phyloP scores from a whole-genome alignment of 1,140 invertebrate genomes.

The Drosophila saltans region DNA sequence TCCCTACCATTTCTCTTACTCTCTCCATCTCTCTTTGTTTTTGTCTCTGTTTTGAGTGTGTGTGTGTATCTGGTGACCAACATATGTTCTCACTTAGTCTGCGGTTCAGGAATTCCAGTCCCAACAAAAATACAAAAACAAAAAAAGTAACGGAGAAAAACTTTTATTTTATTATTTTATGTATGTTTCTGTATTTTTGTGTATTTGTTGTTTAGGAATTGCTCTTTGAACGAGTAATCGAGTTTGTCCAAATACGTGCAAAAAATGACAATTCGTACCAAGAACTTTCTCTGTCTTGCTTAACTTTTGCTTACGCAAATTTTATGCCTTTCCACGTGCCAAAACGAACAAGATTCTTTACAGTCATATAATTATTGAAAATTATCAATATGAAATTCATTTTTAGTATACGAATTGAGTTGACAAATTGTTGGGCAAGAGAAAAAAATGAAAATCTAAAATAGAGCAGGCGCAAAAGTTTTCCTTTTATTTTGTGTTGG shows the following conservation, averaged over 20 bases:
- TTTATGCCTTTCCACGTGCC: neutral
- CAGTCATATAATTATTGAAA: neutral
- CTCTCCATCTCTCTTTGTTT: neutral
- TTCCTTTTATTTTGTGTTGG: neutral
- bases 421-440: neutral
- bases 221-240: constrained; percentile 48
- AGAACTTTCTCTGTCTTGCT: constrained; percentile 25
- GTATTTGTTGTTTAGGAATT: constrained; percentile 26
- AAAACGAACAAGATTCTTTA: neutral
- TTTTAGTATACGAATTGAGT: neutral
- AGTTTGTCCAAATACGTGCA: constrained; percentile 52
- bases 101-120: constrained; percentile 31
- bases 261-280: constrained; percentile 38
- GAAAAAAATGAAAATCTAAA: neutral
- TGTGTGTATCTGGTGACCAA: constrained; percentile 48
- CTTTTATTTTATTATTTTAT: constrained; percentile 40
- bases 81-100: constrained; percentile 57
- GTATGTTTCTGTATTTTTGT: constrained; percentile 12
- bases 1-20: neutral
- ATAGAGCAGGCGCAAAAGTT: neutral
- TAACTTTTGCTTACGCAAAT: constrained; percentile 34
- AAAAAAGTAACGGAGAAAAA: constrained; percentile 31
- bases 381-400: constrained; percentile 7
- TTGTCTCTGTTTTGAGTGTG: constrained; percentile 14
- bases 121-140: constrained; percentile 37